Evolutionary conservation across 2,113 vertebrate genomes (phyloP).

Genomic region (Ahaetulla prasina): DNA sequence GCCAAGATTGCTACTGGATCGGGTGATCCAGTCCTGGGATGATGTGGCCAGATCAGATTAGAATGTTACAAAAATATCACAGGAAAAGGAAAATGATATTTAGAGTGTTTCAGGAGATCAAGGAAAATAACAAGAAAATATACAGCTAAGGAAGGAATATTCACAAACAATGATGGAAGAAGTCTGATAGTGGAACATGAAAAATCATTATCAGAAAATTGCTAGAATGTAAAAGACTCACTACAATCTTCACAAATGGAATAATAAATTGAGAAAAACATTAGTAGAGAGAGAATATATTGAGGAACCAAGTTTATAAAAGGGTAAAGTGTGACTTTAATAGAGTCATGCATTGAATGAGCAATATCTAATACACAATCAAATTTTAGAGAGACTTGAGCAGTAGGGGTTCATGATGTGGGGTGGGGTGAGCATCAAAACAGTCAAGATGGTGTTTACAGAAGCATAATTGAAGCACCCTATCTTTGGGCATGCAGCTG

Average conservation of each 20-base stretch:
- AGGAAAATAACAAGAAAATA: not conserved
- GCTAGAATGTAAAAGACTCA: not conserved
- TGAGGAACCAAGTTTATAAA: not conserved
- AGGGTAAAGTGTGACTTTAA: not conserved
- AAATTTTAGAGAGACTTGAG: not conserved
- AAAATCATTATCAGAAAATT: not conserved
- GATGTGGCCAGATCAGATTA: not conserved
- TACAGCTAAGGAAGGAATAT: not conserved
- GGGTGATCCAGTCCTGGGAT: no score
- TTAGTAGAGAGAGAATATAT: not conserved
- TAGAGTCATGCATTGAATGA: not conserved
- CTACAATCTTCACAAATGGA: not conserved
- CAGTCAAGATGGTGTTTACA: not conserved
- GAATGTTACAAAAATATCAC: not conserved
- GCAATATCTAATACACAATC: not conserved
- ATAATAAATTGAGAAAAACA: not conserved
- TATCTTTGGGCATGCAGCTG: not conserved
- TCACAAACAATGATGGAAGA: not conserved
- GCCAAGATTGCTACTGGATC: no score
- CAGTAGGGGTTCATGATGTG: not conserved
- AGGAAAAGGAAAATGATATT: not conserved
- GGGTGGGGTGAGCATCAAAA: not conserved
- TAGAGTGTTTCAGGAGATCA: not conserved
- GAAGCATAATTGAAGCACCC: no score
- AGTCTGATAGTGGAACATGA: not conserved